These are phyloP conservation scores for Dromaius novaehollandiae DNA, from an alignment of 2,113 vertebrate species.

Conservation along the genomic window DNA sequence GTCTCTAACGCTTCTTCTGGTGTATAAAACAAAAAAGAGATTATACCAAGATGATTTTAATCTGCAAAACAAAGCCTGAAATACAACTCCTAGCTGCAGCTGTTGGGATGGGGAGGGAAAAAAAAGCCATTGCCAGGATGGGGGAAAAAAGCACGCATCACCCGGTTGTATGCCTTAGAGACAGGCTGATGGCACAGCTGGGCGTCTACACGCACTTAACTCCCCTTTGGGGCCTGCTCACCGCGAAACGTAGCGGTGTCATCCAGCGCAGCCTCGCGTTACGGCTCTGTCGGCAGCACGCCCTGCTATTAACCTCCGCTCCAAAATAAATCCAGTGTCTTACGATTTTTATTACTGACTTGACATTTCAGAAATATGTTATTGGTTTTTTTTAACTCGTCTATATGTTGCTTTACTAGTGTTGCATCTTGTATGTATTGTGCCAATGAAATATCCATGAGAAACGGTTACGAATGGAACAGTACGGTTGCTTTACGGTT, in stretches of 20 bases:
- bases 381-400: neutral
- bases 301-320: conserved; percentile 1
- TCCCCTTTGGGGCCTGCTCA: neutral
- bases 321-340: neutral
- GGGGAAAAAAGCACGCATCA: neutral
- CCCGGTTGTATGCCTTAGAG: neutral
- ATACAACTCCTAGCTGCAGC: neutral
- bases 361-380: neutral
- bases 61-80: conserved; percentile 33
- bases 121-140: neutral
- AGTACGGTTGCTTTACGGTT: neutral
- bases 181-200: neutral
- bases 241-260: neutral
- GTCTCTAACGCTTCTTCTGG: conserved; percentile 39
- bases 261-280: neutral
- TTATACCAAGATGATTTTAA: conserved; percentile 57
- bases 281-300: conserved; percentile 20
- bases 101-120: neutral
- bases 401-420: neutral
- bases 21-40: conserved; percentile 48
- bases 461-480: neutral
- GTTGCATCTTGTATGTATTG: neutral
- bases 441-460: neutral
- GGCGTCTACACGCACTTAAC: neutral
- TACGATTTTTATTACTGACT: neutral